Conservation (phyloP, 1,140 invertebrate genomes). For the Drosophila leontia region DNA sequence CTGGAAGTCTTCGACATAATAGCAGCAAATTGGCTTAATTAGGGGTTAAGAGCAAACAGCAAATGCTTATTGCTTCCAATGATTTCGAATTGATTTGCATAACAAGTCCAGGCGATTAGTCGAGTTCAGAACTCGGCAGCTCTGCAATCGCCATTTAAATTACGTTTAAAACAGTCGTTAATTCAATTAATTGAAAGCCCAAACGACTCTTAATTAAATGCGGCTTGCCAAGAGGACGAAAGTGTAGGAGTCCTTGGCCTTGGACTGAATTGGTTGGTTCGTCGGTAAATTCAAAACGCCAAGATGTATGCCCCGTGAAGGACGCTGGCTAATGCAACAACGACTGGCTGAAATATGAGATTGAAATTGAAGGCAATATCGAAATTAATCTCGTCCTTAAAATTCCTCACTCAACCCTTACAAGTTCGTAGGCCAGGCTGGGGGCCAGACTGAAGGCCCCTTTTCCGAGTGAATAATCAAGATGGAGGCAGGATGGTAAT, state of each 20-base stretch:
- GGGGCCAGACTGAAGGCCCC: neutral
- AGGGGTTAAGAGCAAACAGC: neutral
- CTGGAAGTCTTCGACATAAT: neutral
- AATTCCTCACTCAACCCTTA: constrained; percentile 1
- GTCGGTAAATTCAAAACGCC: neutral
- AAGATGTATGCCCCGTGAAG: neutral
- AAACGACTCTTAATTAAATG: constrained; percentile 21
- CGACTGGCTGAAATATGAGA: constrained; percentile 14
- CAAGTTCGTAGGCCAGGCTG: neutral
- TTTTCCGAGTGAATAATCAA: constrained; percentile 8
- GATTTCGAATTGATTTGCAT: constrained; percentile 7
- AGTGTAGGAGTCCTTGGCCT: constrained; percentile 4
- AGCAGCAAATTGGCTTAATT: neutral
- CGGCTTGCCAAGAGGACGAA: neutral
- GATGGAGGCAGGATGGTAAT: neutral
- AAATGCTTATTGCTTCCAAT: neutral
- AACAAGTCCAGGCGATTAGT: constrained; percentile 5
- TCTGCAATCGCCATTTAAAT: constrained; percentile 2
- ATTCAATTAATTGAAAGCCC: constrained; percentile 44
- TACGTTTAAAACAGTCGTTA: constrained; percentile 11
- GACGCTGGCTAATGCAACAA: constrained; percentile 7
- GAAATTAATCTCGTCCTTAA: constrained; percentile 7
- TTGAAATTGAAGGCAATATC: constrained; percentile 9
- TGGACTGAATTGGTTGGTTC: neutral
- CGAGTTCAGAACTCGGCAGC: neutral